A percentile compares a stretch with the other conserved stretches of the same genome.
phyloP scores from a whole-genome alignment of 2,888 invertebrate species.

The Dusona sp. region DNA sequence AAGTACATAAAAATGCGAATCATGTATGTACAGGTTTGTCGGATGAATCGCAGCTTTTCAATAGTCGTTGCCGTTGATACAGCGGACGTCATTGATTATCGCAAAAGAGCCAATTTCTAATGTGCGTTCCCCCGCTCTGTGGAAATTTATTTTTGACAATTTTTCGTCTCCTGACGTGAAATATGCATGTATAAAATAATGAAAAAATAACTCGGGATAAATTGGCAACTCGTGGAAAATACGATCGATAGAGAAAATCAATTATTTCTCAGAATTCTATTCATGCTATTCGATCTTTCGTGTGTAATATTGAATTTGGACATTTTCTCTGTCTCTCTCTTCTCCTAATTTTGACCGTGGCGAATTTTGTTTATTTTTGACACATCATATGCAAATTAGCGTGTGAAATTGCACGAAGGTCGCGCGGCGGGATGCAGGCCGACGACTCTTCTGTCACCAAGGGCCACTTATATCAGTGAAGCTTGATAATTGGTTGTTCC shows the following conservation, averaged over 20 bases:
- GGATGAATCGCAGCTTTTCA: neutral
- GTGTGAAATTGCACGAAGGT: constrained; percentile 64
- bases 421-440: constrained; percentile 33
- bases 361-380: constrained; percentile 35
- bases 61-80: neutral
- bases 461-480: constrained; percentile 60
- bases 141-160: neutral
- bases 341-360: neutral
- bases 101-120: neutral
- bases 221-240: neutral
- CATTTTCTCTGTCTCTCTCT: constrained; percentile 2
- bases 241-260: neutral
- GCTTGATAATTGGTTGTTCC: constrained; percentile 52
- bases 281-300: neutral
- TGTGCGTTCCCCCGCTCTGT: neutral
- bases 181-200: neutral
- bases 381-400: constrained; percentile 54
- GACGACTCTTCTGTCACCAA: constrained; percentile 56
- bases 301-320: neutral
- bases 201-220: neutral
- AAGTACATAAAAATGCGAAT: neutral
- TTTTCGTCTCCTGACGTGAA: neutral
- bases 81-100: neutral
- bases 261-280: constrained; percentile 6
- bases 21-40: neutral